phyloP scores from a whole-genome alignment of 1,140 invertebrate species.

The Mycetomoellerius zeteki region DNA sequence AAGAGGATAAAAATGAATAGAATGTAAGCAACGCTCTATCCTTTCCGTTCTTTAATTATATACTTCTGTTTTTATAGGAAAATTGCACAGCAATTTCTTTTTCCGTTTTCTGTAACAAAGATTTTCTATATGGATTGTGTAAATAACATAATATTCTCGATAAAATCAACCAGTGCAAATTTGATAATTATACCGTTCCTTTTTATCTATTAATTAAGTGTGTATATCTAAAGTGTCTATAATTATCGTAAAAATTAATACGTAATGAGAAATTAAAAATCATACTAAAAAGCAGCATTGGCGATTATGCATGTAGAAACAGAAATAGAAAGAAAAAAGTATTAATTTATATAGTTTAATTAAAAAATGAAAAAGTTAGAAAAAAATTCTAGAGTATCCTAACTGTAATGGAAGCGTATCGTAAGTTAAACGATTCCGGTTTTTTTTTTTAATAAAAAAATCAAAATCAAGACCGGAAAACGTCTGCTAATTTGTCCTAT shows the following conservation, averaged over 20 bases:
- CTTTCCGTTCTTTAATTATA: background rate
- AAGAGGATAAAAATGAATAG: conserved; percentile 34
- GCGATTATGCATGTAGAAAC: too few species aligned
- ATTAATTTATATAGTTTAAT: background rate
- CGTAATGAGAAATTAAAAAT: background rate
- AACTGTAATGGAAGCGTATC: conserved; percentile 31
- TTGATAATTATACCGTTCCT: background rate
- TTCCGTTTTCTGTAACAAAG: conserved; percentile 10
- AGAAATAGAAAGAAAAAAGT: background rate
- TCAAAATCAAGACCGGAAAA: conserved; percentile 30
- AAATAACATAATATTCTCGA: background rate
- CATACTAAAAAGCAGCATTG: background rate
- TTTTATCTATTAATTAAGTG: background rate
- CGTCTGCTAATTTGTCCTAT: background rate
- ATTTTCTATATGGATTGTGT: background rate
- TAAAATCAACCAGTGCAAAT: background rate
- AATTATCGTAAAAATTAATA: background rate
- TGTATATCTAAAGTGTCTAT: background rate
- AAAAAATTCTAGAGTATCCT: too few species aligned
- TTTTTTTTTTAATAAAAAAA: conserved; percentile 31
- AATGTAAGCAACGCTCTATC: background rate
- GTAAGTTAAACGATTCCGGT: conserved; percentile 31
- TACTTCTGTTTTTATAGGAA: background rate
- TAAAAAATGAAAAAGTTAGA: too few species aligned
- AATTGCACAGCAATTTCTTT: conserved; percentile 4